Base-by-base conservation (phyloP, 1,140 invertebrate species). In the Orchesella cincta region DNA sequence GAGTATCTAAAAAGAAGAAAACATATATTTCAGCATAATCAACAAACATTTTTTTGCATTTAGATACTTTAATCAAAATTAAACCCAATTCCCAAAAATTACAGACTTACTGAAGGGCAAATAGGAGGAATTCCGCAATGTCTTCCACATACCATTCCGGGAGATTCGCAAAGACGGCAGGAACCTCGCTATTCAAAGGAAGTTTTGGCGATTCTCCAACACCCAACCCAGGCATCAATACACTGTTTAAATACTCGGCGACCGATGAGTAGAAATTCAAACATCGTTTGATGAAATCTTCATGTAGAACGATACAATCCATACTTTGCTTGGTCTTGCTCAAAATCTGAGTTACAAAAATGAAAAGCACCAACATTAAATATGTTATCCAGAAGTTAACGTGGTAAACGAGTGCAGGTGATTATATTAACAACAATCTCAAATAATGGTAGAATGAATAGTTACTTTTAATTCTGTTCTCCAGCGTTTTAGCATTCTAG, bases 141-240 rank as follows among this genome's bases (percentile, higher is more conserved):
- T 98, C 96, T 85, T 98, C 96, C 64, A 98, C 91, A 85, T 97
- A 98, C 93, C 95, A 98, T 86, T 98, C 96, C 23, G 97, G 97
- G 81, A 96, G 87, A 81, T 94, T 93, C 70, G 92, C 90, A 88
- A 98, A 98, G 79, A 91, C 87, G 83, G 90, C 88, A 31, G 93
- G 89, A 71, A 91, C 86, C 76, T 89, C 89, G 78, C 83, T 83
- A 14, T 88, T 86, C 0, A 91, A 85, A 71, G 90, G 90, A 76
- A 91, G 80, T 1, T 20, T 74, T 8, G 52, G 46, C 1, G 20
- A 14, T 54, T 74, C 67, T 34, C 75, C 72, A 39, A 28, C n/a
- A 16, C 34, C 54, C 20, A 80, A 20, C n/a, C 74, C 74, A 12
- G 76, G 76, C 34, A 81, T 64, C 64, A 80, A 71, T 83, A 85